Evolutionary conservation across 2,113 vertebrate genomes (phyloP).

Genomic region (Nicator chloris): DNA sequence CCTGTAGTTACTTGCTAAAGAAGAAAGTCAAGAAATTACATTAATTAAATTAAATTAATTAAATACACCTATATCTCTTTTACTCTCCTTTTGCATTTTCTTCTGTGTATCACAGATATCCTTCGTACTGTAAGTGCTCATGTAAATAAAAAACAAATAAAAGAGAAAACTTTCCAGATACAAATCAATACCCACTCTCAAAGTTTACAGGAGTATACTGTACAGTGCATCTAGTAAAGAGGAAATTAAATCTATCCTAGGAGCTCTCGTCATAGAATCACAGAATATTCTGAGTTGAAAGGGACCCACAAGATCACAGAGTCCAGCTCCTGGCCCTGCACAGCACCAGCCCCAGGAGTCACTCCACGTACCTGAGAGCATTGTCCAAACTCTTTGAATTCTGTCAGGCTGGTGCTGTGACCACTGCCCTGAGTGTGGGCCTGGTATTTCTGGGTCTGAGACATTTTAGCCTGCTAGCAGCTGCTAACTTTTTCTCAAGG

Average conservation of each 20-base stretch:
- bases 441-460: too few relatives aligned
- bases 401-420: neutral
- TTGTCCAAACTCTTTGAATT: fast-evolving
- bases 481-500: too few relatives aligned
- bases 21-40: neutral
- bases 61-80: neutral
- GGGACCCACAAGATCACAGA: too few relatives aligned
- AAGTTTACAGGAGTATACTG: neutral
- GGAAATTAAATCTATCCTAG: neutral
- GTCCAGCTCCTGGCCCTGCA: neutral
- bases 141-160: neutral
- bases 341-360: neutral
- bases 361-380: fast-evolving
- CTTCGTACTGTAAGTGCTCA: neutral
- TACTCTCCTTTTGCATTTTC: fast-evolving
- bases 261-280: neutral
- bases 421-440: too few relatives aligned
- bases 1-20: neutral
- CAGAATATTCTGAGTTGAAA: neutral
- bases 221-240: neutral
- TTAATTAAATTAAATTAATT: too few relatives aligned
- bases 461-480: too few relatives aligned
- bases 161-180: neutral
- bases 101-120: neutral
- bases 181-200: neutral